phyloP scores from a whole-genome alignment of 37 sponge, comb jelly and placozoan genomes.

The Ianthella basta region DNA sequence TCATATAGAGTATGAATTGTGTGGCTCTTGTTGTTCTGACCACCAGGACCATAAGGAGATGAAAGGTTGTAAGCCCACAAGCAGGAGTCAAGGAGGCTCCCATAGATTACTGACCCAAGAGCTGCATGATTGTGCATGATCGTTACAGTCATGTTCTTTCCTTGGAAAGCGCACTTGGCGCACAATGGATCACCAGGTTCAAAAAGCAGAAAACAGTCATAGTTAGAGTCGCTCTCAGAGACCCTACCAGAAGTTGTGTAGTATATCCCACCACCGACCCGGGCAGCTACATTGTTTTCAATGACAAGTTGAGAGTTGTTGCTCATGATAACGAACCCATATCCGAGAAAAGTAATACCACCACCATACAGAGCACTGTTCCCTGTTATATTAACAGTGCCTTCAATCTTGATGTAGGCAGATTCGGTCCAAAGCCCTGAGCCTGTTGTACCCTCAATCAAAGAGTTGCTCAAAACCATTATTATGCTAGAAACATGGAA shows the following conservation, averaged over 20 bases:
- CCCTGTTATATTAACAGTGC: not conserved
- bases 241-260: not conserved
- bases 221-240: not conserved
- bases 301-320: not conserved
- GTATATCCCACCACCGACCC: not conserved
- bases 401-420: not conserved
- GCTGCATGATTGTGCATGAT: not conserved
- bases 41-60: slow-evolving; percentile 20
- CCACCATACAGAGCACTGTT: slow-evolving; percentile 30
- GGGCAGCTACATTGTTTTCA: not conserved
- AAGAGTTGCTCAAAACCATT: not conserved
- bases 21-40: not conserved
- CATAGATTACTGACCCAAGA: not conserved
- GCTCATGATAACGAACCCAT: not conserved
- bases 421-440: not conserved
- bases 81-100: not conserved
- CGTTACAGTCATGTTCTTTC: not conserved
- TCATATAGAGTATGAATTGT: not conserved
- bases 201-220: slow-evolving; percentile 23
- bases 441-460: not conserved
- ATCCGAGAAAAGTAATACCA: not conserved
- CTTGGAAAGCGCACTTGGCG: not conserved
- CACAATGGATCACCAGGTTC: not conserved
- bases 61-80: not conserved
- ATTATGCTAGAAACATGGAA: not conserved